Percentiles rank a stretch among this genome's conserved stretches.
phyloP scores from a whole-genome alignment of 2,797 vertebrate genomes.

The Onychomys torridus region DNA sequence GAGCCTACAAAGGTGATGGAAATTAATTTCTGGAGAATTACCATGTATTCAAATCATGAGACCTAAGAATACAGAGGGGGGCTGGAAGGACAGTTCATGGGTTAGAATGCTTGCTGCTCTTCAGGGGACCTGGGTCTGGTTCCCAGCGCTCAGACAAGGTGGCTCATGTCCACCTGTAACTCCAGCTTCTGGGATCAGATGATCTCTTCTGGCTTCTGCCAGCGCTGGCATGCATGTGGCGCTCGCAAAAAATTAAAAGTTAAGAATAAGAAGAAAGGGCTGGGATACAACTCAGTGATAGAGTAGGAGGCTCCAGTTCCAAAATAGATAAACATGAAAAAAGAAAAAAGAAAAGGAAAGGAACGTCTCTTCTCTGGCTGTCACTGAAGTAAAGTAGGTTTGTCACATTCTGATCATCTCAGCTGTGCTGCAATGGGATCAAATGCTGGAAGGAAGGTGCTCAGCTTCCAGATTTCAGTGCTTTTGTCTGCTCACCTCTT shows the following conservation, averaged over 20 bases:
- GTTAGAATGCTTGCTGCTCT: background rate
- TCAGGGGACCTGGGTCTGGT: background rate
- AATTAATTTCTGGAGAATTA: background rate
- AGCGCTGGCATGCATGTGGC: background rate
- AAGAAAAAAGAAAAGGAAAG: background rate
- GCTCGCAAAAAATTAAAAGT: background rate
- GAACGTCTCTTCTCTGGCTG: background rate
- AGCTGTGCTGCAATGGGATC: background rate
- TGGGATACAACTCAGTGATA: background rate
- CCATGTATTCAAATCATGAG: background rate
- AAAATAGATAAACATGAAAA: background rate
- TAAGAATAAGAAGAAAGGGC: background rate
- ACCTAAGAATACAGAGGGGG: no score
- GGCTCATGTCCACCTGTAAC: background rate
- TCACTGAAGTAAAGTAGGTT: background rate
- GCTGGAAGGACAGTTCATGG: no score
- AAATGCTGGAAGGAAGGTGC: background rate
- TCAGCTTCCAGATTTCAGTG: background rate
- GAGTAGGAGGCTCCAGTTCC: background rate
- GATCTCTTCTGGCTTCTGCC: background rate
- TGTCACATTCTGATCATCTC: background rate
- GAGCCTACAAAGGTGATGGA: background rate
- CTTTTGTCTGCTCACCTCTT: background rate
- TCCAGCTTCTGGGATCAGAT: fast-evolving
- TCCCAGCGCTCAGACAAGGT: background rate